Base-by-base conservation (phyloP, 2,797 vertebrate species). In the Allenopithecus nigroviridis region DNA sequence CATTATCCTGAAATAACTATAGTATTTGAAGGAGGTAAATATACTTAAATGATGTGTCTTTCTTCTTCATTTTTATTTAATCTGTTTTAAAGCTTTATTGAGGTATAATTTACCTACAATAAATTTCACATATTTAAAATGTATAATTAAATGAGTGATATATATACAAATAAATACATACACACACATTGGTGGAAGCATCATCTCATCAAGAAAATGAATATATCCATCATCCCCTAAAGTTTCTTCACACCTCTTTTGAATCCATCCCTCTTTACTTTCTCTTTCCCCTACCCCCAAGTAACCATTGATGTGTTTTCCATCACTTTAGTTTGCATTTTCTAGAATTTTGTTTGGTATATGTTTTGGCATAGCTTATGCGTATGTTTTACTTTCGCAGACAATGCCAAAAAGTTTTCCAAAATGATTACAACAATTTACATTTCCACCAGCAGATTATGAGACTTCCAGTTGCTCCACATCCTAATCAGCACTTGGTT, bases 41-140 rank as follows among this genome's bases (percentile, higher is more conserved):
- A 94, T 59, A 91, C 12, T 50, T 68, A 95, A 87, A 83, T 81
- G 24, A 33, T 88, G 22, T 41, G 26, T 28, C 61, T 81, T 84
- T 74, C 57, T 74, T 89, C 46, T 76, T n/a, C 86, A 43, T 78
- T 96, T 96, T 94, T 75, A 87, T 84, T 96, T 95, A 92, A 50
- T 93, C 50, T 95, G 59, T 85, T 57, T 92, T 53, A 92, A 39
- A 95, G 21, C 53, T 93, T 91, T 94, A 96, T 28, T 89, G 41
- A 81, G 50, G 70, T 88, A 81, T 61, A 87, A 91, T 9, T 89
- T 84, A 79, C 55, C 53, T 78, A 83, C 8, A 84, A 76, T 39
- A 94, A 96, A 92, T 53, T 74, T 24, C 8, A 85, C 22, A 86
- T 87, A 79, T 75, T 80, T 84, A 94, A 95, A 95, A 64, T 53